phyloP scores from a whole-genome alignment of 2,113 vertebrate species.

The Origma solitaria region DNA sequence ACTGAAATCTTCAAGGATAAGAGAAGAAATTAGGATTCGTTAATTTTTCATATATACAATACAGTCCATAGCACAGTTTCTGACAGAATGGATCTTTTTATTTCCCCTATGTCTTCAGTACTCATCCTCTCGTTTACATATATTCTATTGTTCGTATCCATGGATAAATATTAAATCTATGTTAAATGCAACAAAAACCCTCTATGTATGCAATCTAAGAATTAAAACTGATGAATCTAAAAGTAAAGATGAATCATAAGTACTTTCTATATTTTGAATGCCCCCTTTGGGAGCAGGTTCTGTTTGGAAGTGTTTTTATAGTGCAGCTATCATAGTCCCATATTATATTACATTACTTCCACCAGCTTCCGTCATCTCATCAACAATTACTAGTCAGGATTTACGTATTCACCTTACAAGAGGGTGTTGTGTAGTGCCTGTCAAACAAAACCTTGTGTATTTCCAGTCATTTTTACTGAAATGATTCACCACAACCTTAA shows the following conservation, averaged over 20 bases:
- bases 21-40: background rate
- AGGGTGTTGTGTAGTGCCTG: background rate
- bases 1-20: slow-evolving; percentile 83
- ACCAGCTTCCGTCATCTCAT: background rate
- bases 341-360: background rate
- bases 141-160: background rate
- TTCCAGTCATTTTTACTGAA: background rate
- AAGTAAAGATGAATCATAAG: background rate
- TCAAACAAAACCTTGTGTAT: background rate
- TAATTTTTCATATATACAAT: background rate
- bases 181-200: background rate
- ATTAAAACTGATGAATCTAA: background rate
- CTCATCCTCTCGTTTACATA: background rate
- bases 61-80: background rate
- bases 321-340: background rate
- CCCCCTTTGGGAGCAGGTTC: background rate
- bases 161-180: background rate
- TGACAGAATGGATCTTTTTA: background rate
- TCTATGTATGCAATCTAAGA: background rate
- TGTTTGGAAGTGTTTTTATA: background rate
- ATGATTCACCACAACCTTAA: background rate
- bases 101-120: background rate
- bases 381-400: background rate
- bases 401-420: background rate
- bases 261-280: background rate